Evolutionary conservation across 1,140 invertebrate genomes (phyloP).

Genomic region (Microplitis demolitor): DNA sequence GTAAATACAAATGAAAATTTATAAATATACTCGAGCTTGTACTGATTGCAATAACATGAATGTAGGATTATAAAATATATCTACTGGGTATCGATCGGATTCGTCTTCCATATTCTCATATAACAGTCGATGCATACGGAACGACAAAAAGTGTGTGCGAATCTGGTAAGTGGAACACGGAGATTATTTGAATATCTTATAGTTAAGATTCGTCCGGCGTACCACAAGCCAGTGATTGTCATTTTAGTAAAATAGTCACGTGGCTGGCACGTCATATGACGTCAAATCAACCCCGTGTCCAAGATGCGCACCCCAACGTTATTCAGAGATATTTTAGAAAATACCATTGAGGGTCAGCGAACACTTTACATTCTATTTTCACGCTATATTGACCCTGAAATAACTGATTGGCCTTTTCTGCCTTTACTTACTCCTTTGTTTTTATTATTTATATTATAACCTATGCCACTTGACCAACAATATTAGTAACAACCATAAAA

Average conservation of each 20-base stretch:
- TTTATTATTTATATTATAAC: no score
- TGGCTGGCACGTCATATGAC: conserved; percentile 59
- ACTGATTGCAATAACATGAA: no score
- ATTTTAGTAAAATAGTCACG: conserved; percentile 58
- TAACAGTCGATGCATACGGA: conserved; percentile 16
- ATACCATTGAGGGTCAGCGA: conserved; percentile 29
- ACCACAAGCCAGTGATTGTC: conserved; percentile 57
- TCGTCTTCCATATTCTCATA: conserved; percentile 10
- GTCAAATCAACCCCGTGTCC: conserved; percentile 51
- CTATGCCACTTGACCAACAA: no score
- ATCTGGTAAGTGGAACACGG: background rate
- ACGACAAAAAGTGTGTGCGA: background rate
- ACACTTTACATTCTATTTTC: conserved; percentile 61
- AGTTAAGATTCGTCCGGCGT: conserved; percentile 60
- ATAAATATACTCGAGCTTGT: no score
- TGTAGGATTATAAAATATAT: background rate
- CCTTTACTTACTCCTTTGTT: no score
- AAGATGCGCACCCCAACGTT: conserved; percentile 23
- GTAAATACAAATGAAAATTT: no score
- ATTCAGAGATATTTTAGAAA: background rate
- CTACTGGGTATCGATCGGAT: conserved; percentile 4
- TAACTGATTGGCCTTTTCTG: conserved; percentile 47
- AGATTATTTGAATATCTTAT: conserved; percentile 59
- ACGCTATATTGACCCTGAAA: conserved; percentile 59
- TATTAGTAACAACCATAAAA: no score